Base-by-base conservation (phyloP, 2,797 vertebrate species). In the Setipinna tenuifilis region DNA sequence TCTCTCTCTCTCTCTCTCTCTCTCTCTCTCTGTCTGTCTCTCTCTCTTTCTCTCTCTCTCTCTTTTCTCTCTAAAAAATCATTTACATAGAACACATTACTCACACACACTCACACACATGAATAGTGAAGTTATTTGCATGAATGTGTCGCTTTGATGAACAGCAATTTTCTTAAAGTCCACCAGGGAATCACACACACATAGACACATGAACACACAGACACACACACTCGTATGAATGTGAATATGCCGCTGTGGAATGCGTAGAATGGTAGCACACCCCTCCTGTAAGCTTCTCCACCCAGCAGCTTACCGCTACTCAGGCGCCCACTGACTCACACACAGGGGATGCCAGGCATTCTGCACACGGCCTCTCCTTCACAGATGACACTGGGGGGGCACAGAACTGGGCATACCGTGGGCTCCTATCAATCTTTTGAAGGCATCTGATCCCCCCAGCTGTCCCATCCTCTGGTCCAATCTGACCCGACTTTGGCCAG, bases 21-120 rank as follows among this genome's bases (percentile, higher is more conserved):
- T 54, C 7, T 54, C 50, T 54, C 50, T 54, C 50, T 48, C 46
- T 48, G 4, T 48, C 46, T 48, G 4, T 48, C 46, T 48, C 46
- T 48, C 35, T n/a, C 25, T 41, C 58, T 68, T 0, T 31, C n/a
- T 44, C 11, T 48, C 5, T 57, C 31, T 21, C 59, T 84, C 50
- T 75, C 48, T n/a, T 9, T 10, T 85, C 44, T 82, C 80, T 6
- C 9, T 85, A 57, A 75, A 68, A 84, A 84, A 84, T 84, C 17
- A 71, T 78, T 21, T 25, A 78, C 71, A 78, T 6, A 78, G 6
- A 78, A 78, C 71, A 7, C 6, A 78, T 44, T 17, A 1, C 71
- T 71, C 65, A 31, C 11, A 71, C 12, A 31, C 31, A 25, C 21
- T 41, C 71, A 11, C 1, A 65, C 61, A 65, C 23, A 65, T 23